Evolutionary conservation across 2,797 vertebrate genomes (phyloP), one percentile per base, ranked within the genome.

Genomic region (Steatocranus sp.): DNA sequence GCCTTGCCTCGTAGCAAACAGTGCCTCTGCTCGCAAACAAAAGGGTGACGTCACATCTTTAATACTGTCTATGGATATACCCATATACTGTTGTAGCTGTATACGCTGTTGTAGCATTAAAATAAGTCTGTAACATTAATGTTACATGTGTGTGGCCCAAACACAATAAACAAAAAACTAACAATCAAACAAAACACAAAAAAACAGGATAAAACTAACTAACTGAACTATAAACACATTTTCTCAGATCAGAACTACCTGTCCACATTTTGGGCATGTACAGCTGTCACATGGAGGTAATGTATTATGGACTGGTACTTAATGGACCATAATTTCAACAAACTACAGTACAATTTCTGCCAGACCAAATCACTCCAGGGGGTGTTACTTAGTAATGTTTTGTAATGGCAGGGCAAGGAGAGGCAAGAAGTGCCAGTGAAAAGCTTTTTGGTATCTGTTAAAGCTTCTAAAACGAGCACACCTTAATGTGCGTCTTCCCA

Each of bases 221-320:
- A 54, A 50, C 15, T 46, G 18, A 75, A n/a, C 58, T 36, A 36
- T 50, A 80, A 41, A 4, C 4, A 46, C 10, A 49, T 86, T 70
- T 61, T 20, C 23, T 70, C 11, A 49, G 49, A 61, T 11, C n/a
- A 56, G n/a, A 82, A 77, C 27, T 50, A 11, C 54, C 63, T 27
- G 48, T 82, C 77, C 68, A 68, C 73, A 81, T 87, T 76, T 88
- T 81, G 41, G 17, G 20, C 50, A 25, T 75, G 27, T 48, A 18
- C 6, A 85, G 30, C 80, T 87, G 83, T 89, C 89, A 91, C 80
- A 83, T 81, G 58, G 49, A 56, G 70, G 66, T 78, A 82, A 81
- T 85, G 56, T 85, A 30, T 63, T n/a, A 81, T 41, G 70, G 78
- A 78, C 79, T 50, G 75, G 50, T 66, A 81, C 79, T 87, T 83